These are phyloP conservation scores for Melieria picta DNA, from an alignment of 2,888 invertebrate species.

Conservation along the genomic window DNA sequence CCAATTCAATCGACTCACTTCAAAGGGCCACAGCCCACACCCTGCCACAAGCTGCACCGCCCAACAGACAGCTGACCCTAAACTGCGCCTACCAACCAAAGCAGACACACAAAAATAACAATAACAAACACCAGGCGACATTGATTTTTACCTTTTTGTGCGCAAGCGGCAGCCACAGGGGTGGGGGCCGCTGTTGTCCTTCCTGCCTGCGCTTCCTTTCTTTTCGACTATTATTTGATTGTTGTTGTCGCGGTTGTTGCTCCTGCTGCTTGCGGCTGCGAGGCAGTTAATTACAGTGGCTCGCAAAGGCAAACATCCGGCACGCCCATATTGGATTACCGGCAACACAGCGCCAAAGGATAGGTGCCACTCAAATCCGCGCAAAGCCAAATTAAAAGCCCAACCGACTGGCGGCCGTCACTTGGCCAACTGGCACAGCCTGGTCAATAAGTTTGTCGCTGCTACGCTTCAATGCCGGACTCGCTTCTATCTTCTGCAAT, in stretches of 20 bases:
- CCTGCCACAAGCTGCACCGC: not conserved
- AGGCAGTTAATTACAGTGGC: not conserved
- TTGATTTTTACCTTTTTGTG: slow-evolving; percentile 34
- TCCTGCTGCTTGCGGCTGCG: slow-evolving; percentile 7
- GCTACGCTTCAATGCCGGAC: no score
- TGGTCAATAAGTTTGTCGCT: no score
- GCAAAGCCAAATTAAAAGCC: no score
- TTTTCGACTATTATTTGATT: slow-evolving; percentile 6
- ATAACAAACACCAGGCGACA: slow-evolving; percentile 11
- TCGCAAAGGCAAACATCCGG: slow-evolving; percentile 9
- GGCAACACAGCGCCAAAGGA: not conserved
- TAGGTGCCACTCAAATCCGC: no score
- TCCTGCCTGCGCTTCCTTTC: not conserved
- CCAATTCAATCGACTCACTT: no score
- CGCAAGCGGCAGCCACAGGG: not conserved
- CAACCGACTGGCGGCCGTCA: no score
- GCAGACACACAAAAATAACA: slow-evolving; percentile 14
- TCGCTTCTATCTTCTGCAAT: no score
- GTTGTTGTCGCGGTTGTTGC: not conserved
- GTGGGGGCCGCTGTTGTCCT: slow-evolving; percentile 12
- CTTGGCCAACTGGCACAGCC: no score
- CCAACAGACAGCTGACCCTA: not conserved
- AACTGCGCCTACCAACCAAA: not conserved
- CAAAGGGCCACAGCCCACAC: not conserved
- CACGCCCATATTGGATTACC: slow-evolving; percentile 31